Evolutionary conservation across 2,113 vertebrate genomes (phyloP), one percentile per base, ranked within the genome.

Genomic region (Perca flavescens): DNA sequence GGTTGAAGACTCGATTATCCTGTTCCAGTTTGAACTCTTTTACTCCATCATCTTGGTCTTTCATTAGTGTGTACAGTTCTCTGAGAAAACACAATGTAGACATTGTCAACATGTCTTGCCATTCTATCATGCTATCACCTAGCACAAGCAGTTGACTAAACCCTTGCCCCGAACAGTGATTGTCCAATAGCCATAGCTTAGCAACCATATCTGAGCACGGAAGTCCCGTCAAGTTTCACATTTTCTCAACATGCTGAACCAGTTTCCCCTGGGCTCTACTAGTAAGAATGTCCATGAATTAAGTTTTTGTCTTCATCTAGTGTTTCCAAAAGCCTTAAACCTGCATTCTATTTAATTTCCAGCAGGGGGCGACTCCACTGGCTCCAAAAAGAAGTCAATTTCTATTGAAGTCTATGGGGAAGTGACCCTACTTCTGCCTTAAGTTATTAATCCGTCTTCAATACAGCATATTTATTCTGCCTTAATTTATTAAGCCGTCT

Each of bases 11-110:
- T 85, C 95, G 96, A 77, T 97, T 98, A 15, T 97, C 96, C 91
- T 97, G 98, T 93, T 99, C 97, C 70, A 99, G 85, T 68, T 96
- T 99, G 83, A 97, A 69, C 77, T 99, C 97, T 91, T 95, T 97
- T 73, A 99, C 87, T 74, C 98, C 98, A 8, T 93, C 95, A 15
- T 98, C 96, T 53, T 93, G 93, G 84, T 99, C 97, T 92, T 95
- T 99, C 97, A 99, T 98, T 50, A 95, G 91, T 36, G 94, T 58
- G 85, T 97, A 98, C 83, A 99, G 90, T 77, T 95, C 93, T 71
- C 98, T 99, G 90, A n/a, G 52, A 63, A 86, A 71, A 91, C 58
- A 88, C 79, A 81, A 76, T 28, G 28, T 64, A 62, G 3, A 53
- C 58, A 73, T 0, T 65, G 71, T 90, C 17, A 65, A 28, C 14